phyloP scores from a whole-genome alignment of 2,888 invertebrate species.

The Helobdella robusta region DNA sequence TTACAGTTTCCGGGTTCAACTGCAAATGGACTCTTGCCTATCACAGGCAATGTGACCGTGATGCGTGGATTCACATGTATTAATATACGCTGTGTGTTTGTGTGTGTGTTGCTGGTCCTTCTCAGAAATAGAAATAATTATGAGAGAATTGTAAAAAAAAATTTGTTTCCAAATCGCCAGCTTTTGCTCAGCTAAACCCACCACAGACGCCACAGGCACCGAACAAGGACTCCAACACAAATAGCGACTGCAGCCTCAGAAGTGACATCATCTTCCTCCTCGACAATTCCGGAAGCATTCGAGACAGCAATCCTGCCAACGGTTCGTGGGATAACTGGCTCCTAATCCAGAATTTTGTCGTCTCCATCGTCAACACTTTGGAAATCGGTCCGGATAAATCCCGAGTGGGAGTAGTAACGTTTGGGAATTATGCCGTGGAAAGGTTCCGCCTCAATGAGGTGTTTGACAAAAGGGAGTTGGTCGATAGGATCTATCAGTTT shows the following conservation, averaged over 20 bases:
- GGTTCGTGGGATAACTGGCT: slow-evolving; percentile 33
- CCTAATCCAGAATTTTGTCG: slow-evolving; percentile 30
- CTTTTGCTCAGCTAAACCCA: too few relatives aligned
- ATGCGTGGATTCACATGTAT: too few relatives aligned
- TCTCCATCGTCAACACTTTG: slow-evolving; percentile 19
- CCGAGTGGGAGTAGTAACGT: slow-evolving; percentile 28
- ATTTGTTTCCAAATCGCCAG: too few relatives aligned
- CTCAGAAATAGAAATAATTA: not conserved
- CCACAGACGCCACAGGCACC: too few relatives aligned
- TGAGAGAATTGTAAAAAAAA: not conserved
- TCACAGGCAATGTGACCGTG: too few relatives aligned
- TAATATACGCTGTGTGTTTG: too few relatives aligned
- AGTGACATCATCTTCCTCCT: slow-evolving; percentile 31
- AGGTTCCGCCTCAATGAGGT: slow-evolving; percentile 26
- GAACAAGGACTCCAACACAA: too few relatives aligned
- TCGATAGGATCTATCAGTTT: slow-evolving; percentile 25
- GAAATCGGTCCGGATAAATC: slow-evolving; percentile 26
- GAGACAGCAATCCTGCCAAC: slow-evolving; percentile 28
- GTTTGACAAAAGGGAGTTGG: slow-evolving; percentile 14
- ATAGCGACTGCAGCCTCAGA: slow-evolving; percentile 25
- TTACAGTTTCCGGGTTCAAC: too few relatives aligned
- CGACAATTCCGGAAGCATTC: slow-evolving; percentile 33
- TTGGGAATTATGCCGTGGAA: slow-evolving; percentile 24
- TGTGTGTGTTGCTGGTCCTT: not conserved
- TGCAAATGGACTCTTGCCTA: too few relatives aligned